These are phyloP conservation scores for Actinia tenebrosa DNA, from an alignment of 64 coral and sea anemone genomes.

Conservation along the genomic window DNA sequence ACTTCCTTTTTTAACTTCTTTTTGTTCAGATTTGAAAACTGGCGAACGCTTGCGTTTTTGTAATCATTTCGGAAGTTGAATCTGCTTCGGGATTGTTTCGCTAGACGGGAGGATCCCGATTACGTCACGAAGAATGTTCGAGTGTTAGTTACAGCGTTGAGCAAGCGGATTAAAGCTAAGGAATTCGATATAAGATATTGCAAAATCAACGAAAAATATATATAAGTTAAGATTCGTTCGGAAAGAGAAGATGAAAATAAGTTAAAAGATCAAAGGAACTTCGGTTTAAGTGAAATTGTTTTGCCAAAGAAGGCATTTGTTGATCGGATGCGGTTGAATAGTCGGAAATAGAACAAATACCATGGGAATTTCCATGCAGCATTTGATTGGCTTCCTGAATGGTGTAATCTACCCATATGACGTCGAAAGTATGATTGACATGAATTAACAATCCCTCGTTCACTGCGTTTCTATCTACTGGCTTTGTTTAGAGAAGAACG, in stretches of 20 bases:
- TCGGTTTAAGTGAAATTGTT: background rate
- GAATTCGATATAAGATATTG: background rate
- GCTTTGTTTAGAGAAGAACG: background rate
- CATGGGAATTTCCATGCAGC: constrained; percentile 47
- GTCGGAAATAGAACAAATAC: constrained; percentile 32
- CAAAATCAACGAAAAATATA: background rate
- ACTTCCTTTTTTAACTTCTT: too few species aligned
- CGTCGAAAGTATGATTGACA: constrained; percentile 83
- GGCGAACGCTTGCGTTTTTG: background rate
- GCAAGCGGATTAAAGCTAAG: background rate
- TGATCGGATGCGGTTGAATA: constrained; percentile 15
- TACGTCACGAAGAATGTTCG: constrained; percentile 15
- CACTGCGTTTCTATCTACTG: constrained; percentile 18
- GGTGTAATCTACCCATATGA: constrained; percentile 36
- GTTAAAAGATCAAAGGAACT: background rate
- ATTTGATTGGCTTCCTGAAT: constrained; percentile 51
- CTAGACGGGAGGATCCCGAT: constrained; percentile 21
- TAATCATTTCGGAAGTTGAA: constrained; percentile 2
- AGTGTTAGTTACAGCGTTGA: background rate
- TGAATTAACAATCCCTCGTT: constrained; percentile 33
- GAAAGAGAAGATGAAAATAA: background rate
- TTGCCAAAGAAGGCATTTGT: background rate
- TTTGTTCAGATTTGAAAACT: background rate
- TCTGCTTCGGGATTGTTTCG: background rate
- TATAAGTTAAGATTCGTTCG: background rate